Evolutionary conservation across 2,888 invertebrate species (phyloP).

Genomic region (Cheiracanthium punctorium): DNA sequence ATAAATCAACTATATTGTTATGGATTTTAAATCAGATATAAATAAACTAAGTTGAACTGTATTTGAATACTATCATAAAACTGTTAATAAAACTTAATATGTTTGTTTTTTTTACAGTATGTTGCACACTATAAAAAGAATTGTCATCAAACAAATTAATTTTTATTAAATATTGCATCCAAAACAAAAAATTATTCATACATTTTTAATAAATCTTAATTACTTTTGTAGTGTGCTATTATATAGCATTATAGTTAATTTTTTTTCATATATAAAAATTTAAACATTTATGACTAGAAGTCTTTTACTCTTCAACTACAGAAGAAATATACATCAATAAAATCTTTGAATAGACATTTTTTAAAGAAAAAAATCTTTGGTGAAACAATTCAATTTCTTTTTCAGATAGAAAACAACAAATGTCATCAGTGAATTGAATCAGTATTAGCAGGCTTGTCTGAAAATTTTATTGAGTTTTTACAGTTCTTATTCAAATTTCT

Average conservation of each 20-base stretch:
- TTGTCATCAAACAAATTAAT: neutral
- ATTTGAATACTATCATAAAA: too few species aligned
- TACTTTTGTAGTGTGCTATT: neutral
- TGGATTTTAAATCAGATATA: too few species aligned
- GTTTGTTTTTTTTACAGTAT: too few species aligned
- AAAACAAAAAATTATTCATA: neutral
- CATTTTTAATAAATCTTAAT: neutral
- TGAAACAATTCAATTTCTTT: neutral
- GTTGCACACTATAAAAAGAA: too few species aligned
- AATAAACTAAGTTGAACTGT: too few species aligned
- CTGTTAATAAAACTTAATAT: too few species aligned
- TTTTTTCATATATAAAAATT: neutral
- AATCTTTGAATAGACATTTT: neutral
- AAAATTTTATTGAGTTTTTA: too few species aligned
- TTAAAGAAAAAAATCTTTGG: neutral
- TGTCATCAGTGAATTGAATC: too few species aligned
- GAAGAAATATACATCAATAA: neutral
- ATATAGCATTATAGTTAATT: neutral
- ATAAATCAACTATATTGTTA: too few species aligned
- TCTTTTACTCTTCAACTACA: neutral
- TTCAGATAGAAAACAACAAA: too few species aligned
- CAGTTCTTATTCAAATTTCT: too few species aligned
- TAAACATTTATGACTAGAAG: neutral
- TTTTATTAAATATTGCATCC: neutral
- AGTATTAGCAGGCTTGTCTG: too few species aligned